Evolutionary conservation across 1,140 invertebrate species (phyloP).

Genomic region (Vanessa tameamea): DNA sequence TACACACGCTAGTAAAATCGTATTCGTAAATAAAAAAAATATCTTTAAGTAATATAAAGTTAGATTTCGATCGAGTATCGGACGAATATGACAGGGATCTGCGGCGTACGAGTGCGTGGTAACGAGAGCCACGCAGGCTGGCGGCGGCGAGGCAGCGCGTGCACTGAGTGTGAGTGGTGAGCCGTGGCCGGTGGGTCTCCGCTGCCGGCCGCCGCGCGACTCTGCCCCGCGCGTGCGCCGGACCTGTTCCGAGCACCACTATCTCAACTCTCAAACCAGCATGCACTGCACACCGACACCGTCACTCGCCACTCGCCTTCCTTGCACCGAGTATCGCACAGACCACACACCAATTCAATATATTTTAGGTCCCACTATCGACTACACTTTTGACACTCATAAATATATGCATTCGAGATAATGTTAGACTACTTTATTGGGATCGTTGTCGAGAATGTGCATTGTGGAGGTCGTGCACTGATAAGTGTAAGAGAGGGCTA

Average conservation of each 20-base stretch:
- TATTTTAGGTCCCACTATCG: conserved; percentile 42
- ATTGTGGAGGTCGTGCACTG: conserved; percentile 36
- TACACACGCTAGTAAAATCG: conserved; percentile 42
- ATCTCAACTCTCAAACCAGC: conserved; percentile 35
- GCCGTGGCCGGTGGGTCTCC: conserved; percentile 50
- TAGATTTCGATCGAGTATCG: conserved; percentile 37
- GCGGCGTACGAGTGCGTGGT: conserved; percentile 43
- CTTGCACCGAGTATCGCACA: conserved; percentile 33
- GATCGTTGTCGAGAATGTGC: conserved; percentile 25
- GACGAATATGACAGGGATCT: conserved; percentile 21
- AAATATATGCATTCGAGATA: conserved; percentile 49
- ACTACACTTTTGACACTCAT: conserved; percentile 47
- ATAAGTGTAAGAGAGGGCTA: conserved; percentile 19
- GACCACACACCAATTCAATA: conserved; percentile 47
- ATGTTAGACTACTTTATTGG: conserved; percentile 46
- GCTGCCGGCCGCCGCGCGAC: conserved; percentile 62
- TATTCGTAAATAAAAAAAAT: conserved; percentile 24
- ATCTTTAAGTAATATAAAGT: conserved; percentile 21
- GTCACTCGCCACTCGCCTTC: conserved; percentile 33
- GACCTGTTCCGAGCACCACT: conserved; percentile 66
- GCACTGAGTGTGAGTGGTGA: conserved; percentile 68
- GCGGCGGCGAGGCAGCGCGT: conserved; percentile 68
- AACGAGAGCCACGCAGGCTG: conserved; percentile 57
- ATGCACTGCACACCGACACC: conserved; percentile 35
- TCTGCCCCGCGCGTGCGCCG: conserved; percentile 75